A percentile compares a stretch with the other conserved stretches of the same genome.
Conservation (phyloP, 2,888 invertebrate species). For the Parascotia fuliginaria region DNA sequence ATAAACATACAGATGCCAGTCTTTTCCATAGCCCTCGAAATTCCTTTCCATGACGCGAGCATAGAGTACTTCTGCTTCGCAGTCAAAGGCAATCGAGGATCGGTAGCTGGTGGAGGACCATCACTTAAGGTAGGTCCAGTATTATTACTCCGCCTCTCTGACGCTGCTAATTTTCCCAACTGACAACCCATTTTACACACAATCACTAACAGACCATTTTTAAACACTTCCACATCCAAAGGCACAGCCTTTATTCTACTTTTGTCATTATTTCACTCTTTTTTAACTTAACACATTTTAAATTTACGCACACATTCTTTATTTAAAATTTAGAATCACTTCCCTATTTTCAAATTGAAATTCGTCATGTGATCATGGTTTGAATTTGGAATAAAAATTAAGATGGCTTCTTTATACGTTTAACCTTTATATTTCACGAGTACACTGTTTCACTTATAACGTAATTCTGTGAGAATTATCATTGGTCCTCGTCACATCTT, state of each 20-base stretch:
- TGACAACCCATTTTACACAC: slow-evolving; percentile 89
- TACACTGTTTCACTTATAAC: slow-evolving; percentile 17
- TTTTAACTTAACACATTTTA: slow-evolving; percentile 9
- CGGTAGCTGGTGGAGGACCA: slow-evolving; percentile 89
- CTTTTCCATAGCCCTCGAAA: slow-evolving; percentile 94
- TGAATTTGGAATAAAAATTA: slow-evolving; percentile 9
- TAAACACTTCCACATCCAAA: slow-evolving; percentile 16
- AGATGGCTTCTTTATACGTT: slow-evolving; percentile 8
- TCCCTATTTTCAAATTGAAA: slow-evolving; percentile 12
- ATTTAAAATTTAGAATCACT: slow-evolving; percentile 7
- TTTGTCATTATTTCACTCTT: slow-evolving; percentile 10
- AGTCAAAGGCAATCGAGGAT: slow-evolving; percentile 92
- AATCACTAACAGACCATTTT: slow-evolving; percentile 39
- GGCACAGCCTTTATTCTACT: slow-evolving; percentile 10
- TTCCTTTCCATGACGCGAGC: slow-evolving; percentile 96
- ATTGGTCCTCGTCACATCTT: slow-evolving; percentile 40
- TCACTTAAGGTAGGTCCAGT: slow-evolving; percentile 77
- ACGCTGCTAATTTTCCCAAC: slow-evolving; percentile 89
- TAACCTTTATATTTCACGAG: slow-evolving; percentile 9
- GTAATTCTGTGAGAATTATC: slow-evolving; percentile 21
- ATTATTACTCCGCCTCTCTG: slow-evolving; percentile 78
- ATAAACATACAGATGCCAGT: slow-evolving; percentile 96
- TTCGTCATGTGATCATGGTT: slow-evolving; percentile 27
- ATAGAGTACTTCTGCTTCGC: slow-evolving; percentile 95
- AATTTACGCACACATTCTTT: slow-evolving; percentile 9